A percentile compares a stretch with the other conserved stretches of the same genome.
Conservation (phyloP, 2,888 invertebrate species). For the Monoplex corrugatus region DNA sequence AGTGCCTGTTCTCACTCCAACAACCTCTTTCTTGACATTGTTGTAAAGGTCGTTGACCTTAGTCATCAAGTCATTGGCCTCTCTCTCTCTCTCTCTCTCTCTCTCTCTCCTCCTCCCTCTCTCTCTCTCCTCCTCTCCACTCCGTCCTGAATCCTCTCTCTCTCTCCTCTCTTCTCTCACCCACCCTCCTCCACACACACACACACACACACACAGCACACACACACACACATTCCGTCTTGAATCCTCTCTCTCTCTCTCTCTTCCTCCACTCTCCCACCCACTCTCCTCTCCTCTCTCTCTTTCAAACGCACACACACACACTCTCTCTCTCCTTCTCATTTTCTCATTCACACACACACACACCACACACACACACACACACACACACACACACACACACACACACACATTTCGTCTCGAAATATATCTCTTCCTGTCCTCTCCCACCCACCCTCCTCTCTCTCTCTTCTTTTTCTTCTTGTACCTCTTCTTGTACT, state of each 20-base stretch:
- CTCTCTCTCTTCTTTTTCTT: too few relatives aligned
- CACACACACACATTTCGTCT: background rate
- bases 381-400: background rate
- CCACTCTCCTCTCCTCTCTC: background rate
- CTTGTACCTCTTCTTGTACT: too few relatives aligned
- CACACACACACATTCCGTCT: slow-evolving; percentile 9
- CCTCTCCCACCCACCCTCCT: too few relatives aligned
- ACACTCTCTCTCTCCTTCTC: background rate
- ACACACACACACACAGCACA: slow-evolving; percentile 18
- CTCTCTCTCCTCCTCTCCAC: background rate
- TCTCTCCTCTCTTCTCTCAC: background rate
- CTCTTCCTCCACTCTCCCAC: background rate
- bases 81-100: slow-evolving; percentile 31
- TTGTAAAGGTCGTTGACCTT: too few relatives aligned
- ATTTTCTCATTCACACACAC: background rate
- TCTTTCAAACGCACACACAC: background rate
- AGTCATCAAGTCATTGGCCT: too few relatives aligned
- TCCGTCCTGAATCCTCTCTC: background rate
- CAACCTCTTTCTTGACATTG: too few relatives aligned
- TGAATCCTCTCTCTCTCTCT: background rate
- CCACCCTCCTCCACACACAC: background rate
- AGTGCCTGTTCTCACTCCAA: too few relatives aligned
- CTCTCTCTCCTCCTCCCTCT: background rate
- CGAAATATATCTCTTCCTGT: background rate
- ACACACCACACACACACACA: background rate